phyloP scores from a whole-genome alignment of 2,888 invertebrate genomes.

The Lasioglossum pauxillum region DNA sequence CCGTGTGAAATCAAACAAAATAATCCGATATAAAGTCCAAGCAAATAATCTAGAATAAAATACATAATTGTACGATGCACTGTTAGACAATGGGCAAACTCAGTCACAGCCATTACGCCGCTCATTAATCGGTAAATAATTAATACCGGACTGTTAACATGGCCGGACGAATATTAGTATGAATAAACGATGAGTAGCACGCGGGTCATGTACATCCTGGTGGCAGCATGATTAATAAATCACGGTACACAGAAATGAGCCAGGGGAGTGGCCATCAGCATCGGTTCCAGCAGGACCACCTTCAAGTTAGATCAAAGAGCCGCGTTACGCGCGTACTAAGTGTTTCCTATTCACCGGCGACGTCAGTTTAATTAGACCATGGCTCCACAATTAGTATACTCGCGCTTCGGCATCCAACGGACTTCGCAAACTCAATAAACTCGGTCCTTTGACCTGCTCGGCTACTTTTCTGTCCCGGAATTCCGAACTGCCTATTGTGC shows the following conservation, averaged over 20 bases:
- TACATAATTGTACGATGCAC: neutral
- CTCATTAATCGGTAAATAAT: neutral
- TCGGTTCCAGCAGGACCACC: slow-evolving; percentile 11
- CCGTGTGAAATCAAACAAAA: neutral
- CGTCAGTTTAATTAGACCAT: slow-evolving; percentile 59
- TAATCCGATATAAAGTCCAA: neutral
- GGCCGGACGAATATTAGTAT: no score
- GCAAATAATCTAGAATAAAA: neutral
- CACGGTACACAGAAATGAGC: neutral
- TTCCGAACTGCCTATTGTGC: neutral
- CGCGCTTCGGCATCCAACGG: slow-evolving; percentile 17
- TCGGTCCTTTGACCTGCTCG: slow-evolving; percentile 48
- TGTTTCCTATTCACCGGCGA: slow-evolving; percentile 42
- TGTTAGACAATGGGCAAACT: neutral
- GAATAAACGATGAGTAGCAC: neutral
- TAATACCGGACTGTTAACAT: neutral
- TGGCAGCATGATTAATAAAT: neutral
- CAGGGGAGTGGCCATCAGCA: neutral
- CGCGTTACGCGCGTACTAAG: slow-evolving; percentile 31
- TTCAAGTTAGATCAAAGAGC: slow-evolving; percentile 55
- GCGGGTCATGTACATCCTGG: neutral
- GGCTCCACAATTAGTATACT: slow-evolving; percentile 44
- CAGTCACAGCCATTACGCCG: neutral
- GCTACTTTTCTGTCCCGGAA: slow-evolving; percentile 34
- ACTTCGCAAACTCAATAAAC: slow-evolving; percentile 61